These are phyloP conservation scores for Acheta domesticus DNA, from an alignment of 2,888 invertebrate species.

Conservation along the genomic window DNA sequence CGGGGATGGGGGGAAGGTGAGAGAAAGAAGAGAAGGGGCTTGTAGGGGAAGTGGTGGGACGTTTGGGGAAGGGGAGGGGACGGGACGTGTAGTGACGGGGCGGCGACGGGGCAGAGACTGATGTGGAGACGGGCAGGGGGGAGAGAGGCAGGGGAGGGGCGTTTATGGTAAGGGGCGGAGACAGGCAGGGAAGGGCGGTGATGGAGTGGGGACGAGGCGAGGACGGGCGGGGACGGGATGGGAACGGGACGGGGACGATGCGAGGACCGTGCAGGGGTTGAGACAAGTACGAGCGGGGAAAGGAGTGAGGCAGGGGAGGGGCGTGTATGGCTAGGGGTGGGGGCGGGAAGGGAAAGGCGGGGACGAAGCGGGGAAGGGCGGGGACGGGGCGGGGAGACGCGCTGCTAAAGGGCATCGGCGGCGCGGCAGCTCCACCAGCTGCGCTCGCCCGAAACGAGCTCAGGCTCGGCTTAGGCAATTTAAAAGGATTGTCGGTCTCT, in stretches of 20 bases:
- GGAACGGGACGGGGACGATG: background rate
- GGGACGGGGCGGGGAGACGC: background rate
- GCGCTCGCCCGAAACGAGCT: slow-evolving; percentile 5
- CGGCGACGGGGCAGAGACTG: no score
- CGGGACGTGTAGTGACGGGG: no score
- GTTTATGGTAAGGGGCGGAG: background rate
- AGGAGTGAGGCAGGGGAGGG: background rate
- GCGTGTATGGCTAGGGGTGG: background rate
- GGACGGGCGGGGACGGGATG: background rate
- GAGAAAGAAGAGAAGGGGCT: no score
- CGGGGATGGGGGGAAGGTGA: no score
- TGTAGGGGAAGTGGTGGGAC: no score
- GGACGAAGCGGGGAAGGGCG: background rate
- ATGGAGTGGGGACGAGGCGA: no score
- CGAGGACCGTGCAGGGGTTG: background rate
- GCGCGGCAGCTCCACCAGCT: background rate
- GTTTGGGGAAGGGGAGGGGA: no score
- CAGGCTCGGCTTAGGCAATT: background rate
- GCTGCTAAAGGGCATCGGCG: background rate
- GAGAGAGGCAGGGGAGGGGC: background rate
- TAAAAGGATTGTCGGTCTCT: slow-evolving; percentile 10
- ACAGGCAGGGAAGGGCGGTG: no score
- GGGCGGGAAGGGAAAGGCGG: background rate
- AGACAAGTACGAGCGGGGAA: background rate
- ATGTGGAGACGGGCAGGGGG: background rate